A percentile compares a stretch with the other conserved stretches of the same genome.
phyloP scores from a whole-genome alignment of 2,888 invertebrate species.

The Calliopum simillimum region DNA sequence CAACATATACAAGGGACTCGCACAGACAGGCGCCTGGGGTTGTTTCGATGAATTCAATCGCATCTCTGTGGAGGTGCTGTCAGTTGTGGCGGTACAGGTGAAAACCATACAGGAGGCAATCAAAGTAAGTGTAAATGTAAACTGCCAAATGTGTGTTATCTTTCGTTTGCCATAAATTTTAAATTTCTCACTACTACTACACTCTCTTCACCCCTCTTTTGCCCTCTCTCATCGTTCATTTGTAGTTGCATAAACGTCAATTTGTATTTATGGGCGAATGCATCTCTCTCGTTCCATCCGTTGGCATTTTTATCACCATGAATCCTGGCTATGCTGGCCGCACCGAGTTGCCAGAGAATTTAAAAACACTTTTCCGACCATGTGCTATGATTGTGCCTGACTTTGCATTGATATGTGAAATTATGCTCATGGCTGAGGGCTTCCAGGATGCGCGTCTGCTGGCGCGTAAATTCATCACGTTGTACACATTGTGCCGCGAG shows the following conservation, averaged over 20 bases:
- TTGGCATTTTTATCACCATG: slow-evolving; percentile 97
- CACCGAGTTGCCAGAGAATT: slow-evolving; percentile 86
- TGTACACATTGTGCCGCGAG: slow-evolving; percentile 92
- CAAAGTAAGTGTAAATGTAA: slow-evolving; percentile 69
- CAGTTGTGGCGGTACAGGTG: slow-evolving; percentile 96
- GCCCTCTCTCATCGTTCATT: slow-evolving; percentile 38
- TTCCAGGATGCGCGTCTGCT: slow-evolving; percentile 92
- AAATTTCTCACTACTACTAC: background rate
- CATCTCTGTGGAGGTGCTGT: slow-evolving; percentile 95
- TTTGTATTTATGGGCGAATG: slow-evolving; percentile 90
- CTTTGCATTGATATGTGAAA: slow-evolving; percentile 96
- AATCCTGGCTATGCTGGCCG: slow-evolving; percentile 97
- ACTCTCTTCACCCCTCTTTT: background rate
- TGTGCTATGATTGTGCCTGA: slow-evolving; percentile 99
- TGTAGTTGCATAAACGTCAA: slow-evolving; percentile 75
- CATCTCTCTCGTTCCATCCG: slow-evolving; percentile 80
- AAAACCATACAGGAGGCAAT: slow-evolving; percentile 90
- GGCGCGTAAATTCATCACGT: slow-evolving; percentile 94
- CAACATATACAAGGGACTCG: slow-evolving; percentile 93
- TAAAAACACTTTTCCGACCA: slow-evolving; percentile 74
- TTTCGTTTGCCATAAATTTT: background rate
- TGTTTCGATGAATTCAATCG: slow-evolving; percentile 98
- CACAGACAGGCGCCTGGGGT: slow-evolving; percentile 97
- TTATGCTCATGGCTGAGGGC: slow-evolving; percentile 97
- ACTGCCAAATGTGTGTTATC: background rate